Base-by-base conservation (phyloP, 2,888 invertebrate species). In the Opisthograptis luteolata region DNA sequence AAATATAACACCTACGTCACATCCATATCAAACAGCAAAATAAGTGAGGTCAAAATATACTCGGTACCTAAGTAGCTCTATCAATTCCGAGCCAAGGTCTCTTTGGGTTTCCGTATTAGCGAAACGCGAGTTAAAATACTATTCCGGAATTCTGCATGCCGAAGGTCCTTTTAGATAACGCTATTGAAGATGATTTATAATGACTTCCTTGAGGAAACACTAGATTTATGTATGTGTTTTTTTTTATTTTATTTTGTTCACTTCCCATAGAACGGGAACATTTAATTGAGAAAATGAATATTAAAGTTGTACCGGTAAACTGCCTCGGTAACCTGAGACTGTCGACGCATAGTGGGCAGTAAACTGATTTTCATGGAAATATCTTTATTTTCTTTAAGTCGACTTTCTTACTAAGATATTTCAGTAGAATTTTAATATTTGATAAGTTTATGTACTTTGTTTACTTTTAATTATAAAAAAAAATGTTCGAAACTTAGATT, bases 101-200 rank as follows among this genome's bases (percentile, higher is more conserved):
- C 28, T 15, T 24, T 20, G 13, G 22, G 49, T 48, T 62, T 62
- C 62, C 62, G 62, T 52, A 47, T 62, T 55, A 54, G 52, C 54
- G 15, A 55, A 58, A 57, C 55, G 41, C 48, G 45, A 39, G 51
- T 53, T 52, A 37, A 50, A 50, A 40, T 34, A 52, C 42, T 56
- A 79, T 77, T 84, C 81, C 82, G 86, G 79, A 80, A 74, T 83
- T 85, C 84, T 81, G 68, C 80, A 68, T 72, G 62, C 71, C 64
- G 44, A 70, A 76, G 78, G 76, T 73, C 60, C 49, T 56, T 44
- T 42, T 49, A 60, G 73, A 73, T 79, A 78, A 76, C 68, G 67
- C 70, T 72, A 76, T 73, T 70, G 70, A 76, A 80, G 81, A 87
- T 83, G 82, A 83, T 82, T 82, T 73, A 80, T 77, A 76, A 75